A percentile compares a stretch with the other conserved stretches of the same genome.
Evolutionary conservation across 2,797 vertebrate genomes (phyloP).

Genomic region (Sebastes diploproa): DNA sequence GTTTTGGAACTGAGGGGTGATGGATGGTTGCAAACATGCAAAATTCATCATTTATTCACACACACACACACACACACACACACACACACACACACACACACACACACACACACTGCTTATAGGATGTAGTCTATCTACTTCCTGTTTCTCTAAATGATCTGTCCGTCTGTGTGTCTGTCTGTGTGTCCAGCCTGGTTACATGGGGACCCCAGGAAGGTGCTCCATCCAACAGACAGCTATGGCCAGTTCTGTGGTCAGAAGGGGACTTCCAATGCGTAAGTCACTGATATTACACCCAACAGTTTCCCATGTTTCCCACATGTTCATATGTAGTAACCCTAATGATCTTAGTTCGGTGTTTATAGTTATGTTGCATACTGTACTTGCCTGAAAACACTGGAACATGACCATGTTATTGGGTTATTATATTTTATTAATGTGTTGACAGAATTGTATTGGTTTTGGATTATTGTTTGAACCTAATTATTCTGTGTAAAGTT

Average conservation of each 20-base stretch:
- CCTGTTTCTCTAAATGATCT: not conserved
- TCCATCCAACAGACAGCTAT: conserved; percentile 90
- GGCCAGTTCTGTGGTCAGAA: conserved; percentile 93
- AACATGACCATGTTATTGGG: not conserved
- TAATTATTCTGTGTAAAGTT: not conserved
- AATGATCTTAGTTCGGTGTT: not conserved
- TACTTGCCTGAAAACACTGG: not conserved
- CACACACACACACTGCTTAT: not conserved
- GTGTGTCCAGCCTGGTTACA: conserved; percentile 87
- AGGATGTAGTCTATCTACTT: not conserved
- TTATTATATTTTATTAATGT: not conserved
- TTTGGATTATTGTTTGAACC: too few relatives aligned
- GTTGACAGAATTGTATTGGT: not conserved
- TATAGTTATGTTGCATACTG: not conserved
- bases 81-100: not conserved
- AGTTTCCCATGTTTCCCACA: not conserved
- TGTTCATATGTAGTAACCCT: not conserved
- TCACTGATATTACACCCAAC: conserved; percentile 24
- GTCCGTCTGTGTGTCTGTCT: conserved; percentile 26
- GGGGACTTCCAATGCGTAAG: conserved; percentile 88
- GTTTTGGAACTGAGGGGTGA: not conserved
- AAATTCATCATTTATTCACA: not conserved
- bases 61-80: not conserved
- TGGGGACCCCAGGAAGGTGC: conserved; percentile 90
- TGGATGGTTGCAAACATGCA: not conserved